A percentile compares a stretch with the other conserved stretches of the same genome.
These are phyloP conservation scores for Lepeophtheirus salmonis DNA, from an alignment of 1,140 invertebrate species.

Conservation along the genomic window DNA sequence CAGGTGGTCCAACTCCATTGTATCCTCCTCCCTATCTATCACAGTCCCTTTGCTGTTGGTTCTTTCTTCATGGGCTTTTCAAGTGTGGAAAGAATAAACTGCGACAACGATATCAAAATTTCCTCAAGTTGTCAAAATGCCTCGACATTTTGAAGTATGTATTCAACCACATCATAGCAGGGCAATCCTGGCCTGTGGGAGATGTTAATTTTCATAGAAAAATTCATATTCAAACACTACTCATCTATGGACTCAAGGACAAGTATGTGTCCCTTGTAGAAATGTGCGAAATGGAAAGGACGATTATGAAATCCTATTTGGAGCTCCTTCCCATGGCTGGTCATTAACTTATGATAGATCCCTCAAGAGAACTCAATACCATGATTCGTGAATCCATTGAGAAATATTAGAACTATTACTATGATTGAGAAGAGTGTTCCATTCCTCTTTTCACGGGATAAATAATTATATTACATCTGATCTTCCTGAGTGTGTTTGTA, in stretches of 20 bases:
- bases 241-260: slow-evolving; percentile 48
- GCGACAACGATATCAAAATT: slow-evolving; percentile 21
- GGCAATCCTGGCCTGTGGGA: slow-evolving; percentile 34
- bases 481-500: too few species aligned
- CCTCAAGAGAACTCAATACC: slow-evolving; percentile 42
- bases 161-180: slow-evolving; percentile 29
- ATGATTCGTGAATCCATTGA: slow-evolving; percentile 47
- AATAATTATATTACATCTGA: too few species aligned
- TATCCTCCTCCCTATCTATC: too few species aligned
- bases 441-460: too few species aligned
- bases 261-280: slow-evolving; percentile 45
- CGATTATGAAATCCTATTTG: slow-evolving; percentile 36
- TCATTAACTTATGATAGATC: slow-evolving; percentile 49
- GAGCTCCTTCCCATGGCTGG: slow-evolving; percentile 46
- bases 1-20: slow-evolving; percentile 47
- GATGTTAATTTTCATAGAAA: slow-evolving; percentile 46
- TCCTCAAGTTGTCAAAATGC: slow-evolving; percentile 17
- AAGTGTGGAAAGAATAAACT: slow-evolving; percentile 26
- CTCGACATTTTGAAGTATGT: slow-evolving; percentile 26
- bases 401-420: too few species aligned
- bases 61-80: slow-evolving; percentile 29
- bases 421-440: too few species aligned
- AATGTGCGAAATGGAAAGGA: slow-evolving; percentile 52
- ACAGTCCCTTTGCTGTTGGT: slow-evolving; percentile 28
- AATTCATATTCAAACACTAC: slow-evolving; percentile 43